Percentiles rank a stretch among this genome's conserved stretches.
Evolutionary conservation across 2,888 invertebrate species (phyloP).

Genomic region (Drosophila putrida): DNA sequence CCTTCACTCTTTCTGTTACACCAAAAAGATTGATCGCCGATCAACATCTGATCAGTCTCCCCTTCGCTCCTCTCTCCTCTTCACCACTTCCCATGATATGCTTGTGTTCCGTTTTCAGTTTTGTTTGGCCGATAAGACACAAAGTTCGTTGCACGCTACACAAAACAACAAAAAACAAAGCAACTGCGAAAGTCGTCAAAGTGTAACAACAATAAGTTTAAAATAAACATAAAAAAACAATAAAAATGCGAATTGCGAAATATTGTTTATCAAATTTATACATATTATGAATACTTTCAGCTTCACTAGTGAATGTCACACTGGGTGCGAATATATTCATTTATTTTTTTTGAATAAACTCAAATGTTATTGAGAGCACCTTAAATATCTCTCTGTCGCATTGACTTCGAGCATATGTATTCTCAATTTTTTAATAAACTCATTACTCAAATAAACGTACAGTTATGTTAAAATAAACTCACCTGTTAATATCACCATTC

Average conservation of each 20-base stretch:
- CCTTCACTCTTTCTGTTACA: neutral
- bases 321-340: neutral
- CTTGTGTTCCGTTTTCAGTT: slow-evolving; percentile 27
- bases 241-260: slow-evolving; percentile 17
- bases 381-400: no score
- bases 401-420: no score
- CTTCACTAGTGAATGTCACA: neutral
- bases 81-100: neutral
- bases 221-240: slow-evolving; percentile 49
- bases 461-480: no score
- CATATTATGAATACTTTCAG: slow-evolving; percentile 3
- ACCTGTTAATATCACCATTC: no score
- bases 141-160: slow-evolving; percentile 57
- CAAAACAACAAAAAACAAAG: slow-evolving; percentile 26
- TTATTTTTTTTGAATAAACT: neutral
- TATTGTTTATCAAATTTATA: slow-evolving; percentile 51
- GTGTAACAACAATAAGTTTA: slow-evolving; percentile 44
- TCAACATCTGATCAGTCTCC: slow-evolving; percentile 9
- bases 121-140: slow-evolving; percentile 57
- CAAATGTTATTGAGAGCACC: no score
- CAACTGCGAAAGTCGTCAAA: slow-evolving; percentile 49
- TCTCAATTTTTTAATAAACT: no score
- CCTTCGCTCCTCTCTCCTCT: neutral
- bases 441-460: no score
- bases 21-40: slow-evolving; percentile 25